These are phyloP conservation scores for Hormiphora californensis DNA, from an alignment of 37 sponge, comb jelly and placozoan genomes.

Conservation along the genomic window DNA sequence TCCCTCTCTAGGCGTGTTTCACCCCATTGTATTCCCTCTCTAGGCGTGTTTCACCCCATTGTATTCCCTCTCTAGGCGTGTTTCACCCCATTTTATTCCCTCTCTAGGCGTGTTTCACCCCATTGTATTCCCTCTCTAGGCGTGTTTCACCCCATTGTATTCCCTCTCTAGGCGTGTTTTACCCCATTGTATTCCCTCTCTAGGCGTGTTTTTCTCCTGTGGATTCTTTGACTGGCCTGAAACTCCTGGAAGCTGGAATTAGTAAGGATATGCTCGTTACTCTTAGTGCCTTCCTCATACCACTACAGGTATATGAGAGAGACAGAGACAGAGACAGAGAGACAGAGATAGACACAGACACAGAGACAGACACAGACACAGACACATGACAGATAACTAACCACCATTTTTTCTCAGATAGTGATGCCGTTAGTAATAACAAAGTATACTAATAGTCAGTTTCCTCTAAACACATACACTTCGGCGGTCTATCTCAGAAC, in stretches of 20 bases:
- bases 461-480: constrained; percentile 22
- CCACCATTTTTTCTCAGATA: constrained; percentile 57
- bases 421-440: constrained; percentile 74
- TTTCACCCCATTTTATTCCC: too few relatives aligned
- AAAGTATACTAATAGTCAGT: constrained; percentile 31
- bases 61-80: too few relatives aligned
- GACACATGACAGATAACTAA: too few relatives aligned
- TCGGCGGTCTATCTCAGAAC: background rate
- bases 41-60: background rate
- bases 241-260: constrained; percentile 87
- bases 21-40: background rate
- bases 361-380: too few relatives aligned
- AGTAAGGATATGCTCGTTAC: constrained; percentile 79
- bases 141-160: too few relatives aligned
- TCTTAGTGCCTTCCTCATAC: constrained; percentile 75
- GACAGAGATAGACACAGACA: too few relatives aligned
- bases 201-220: constrained; percentile 79
- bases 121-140: too few relatives aligned
- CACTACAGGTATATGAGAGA: constrained; percentile 62
- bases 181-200: too few relatives aligned
- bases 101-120: too few relatives aligned
- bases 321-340: too few relatives aligned
- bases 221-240: constrained; percentile 78
- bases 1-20: too few relatives aligned
- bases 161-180: background rate